Base-by-base conservation (phyloP, 35 echinoderm and acorn worm species). In the Stichopus chloronotus region DNA sequence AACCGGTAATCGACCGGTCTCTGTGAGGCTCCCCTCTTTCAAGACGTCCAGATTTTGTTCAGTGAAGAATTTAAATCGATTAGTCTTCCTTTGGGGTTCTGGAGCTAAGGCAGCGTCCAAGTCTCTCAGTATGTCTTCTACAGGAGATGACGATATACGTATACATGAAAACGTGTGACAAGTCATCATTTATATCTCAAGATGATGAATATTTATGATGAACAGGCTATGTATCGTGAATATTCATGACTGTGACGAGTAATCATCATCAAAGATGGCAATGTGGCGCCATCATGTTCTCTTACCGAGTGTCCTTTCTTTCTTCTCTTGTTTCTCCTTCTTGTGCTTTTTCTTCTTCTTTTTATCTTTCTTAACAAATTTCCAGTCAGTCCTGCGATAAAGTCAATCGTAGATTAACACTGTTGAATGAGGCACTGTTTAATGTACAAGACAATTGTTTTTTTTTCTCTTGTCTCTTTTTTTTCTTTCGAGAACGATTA, bases 341-440 rank as follows among this genome's bases (percentile, higher is more conserved):
- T 89, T 95, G 56, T 92, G 30, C 30, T 43, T 43, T 43, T 43
- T 89, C 20, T 85, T 85, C 57, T 90, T 74, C 55, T 78, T 90
- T 58, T 95, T 78, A 72, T 94, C 90, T 57, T 92, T 92, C 10
- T 78, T 92, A 5, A 57, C 57, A 79, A 92, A 79, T 58, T 88
- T 58, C 55, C 58, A 88, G 8, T 83, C 80, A 17, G 80, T 83
- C 53, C 80, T 83, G 80, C 11, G 55, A 83, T 11, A 43, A 43
- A 43, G 30, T 43, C 30, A 43, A 43, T 43, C 0, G 30, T 43
- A 43, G 30, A 43, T 43, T 43, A 43, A 43, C 30, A 43, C 30
- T 43, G 30, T 43, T 43, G 0, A 43, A 43, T 43, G 30, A 3
- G 30, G 30, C 30, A 43, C 30, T 43, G 30, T 43, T 43, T 43